A percentile compares a stretch with the other conserved stretches of the same genome.
These are phyloP conservation scores for Amphipoea oculea DNA, from an alignment of 2,888 invertebrate genomes.

Conservation along the genomic window DNA sequence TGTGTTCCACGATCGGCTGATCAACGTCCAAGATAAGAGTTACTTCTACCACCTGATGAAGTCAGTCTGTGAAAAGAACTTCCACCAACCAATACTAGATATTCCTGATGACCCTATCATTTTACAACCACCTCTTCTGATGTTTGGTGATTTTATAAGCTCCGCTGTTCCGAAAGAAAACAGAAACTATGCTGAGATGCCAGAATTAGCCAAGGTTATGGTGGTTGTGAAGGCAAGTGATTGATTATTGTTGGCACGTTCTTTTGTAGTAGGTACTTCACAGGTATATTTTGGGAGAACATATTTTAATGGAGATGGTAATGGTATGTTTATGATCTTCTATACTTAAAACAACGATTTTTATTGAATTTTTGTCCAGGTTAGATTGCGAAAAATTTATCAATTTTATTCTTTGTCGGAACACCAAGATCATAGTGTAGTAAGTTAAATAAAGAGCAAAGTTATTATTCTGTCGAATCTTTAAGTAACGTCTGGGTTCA, in stretches of 20 bases:
- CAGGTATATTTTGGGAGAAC: background rate
- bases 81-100: conserved; percentile 90
- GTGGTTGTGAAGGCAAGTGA: conserved; percentile 91
- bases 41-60: conserved; percentile 94
- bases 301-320: background rate
- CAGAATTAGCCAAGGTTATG: conserved; percentile 93
- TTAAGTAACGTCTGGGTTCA: background rate
- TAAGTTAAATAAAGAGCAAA: no score
- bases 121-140: conserved; percentile 91
- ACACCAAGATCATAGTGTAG: background rate
- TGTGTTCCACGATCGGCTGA: conserved; percentile 97
- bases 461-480: no score
- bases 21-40: conserved; percentile 94
- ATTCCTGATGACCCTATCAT: conserved; percentile 91
- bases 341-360: background rate
- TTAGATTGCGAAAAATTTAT: background rate
- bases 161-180: conserved; percentile 93
- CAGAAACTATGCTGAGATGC: conserved; percentile 95
- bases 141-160: conserved; percentile 96
- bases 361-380: background rate
- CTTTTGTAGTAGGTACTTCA: background rate
- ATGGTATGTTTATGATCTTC: background rate
- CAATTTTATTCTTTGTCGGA: background rate
- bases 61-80: conserved; percentile 92
- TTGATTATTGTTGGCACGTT: background rate